Base-by-base conservation (phyloP, 2,797 vertebrate species). In the Thamnophis elegans region DNA sequence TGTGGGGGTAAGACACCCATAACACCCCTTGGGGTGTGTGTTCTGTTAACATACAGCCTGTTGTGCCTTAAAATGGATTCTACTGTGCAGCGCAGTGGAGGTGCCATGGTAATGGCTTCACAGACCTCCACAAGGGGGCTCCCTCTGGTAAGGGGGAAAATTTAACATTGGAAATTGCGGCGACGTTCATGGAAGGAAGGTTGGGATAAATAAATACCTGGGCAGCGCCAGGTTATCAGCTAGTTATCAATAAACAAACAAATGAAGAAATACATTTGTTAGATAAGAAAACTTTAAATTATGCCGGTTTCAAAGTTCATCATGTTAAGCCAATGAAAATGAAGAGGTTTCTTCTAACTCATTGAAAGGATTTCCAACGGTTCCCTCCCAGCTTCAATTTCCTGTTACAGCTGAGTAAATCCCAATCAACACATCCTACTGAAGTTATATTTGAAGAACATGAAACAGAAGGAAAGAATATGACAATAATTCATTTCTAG, bases 381-480 rank as follows among this genome's bases (percentile, higher is more conserved):
- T 62, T 54, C 42, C 26, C 1, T 58, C 90, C 88, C 47, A 58
- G 47, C 32, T 92, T 93, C 85, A 91, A 2, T 42, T 18, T 12
- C 18, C 51, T 82, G 22, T 89, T 92, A 36, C 1, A 36, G 28
- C 58, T 92, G 93, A 12, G 89, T 93, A 94, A 93, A 90, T 28
- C 90, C 42, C 56, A 90, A 93, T 53, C 51, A 28, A 25, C 28
- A 78, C 89, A 89, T 93, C 25, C 88, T 54, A 87, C 51, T 32
- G 26, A 36, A 73, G 32, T 1, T 36, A 73, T 73, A 16, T 73
- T 73, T 73, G 68, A 73, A 73, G 32, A 73, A 22, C 89, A 92
- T 68, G 12, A 91, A 55, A 94, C 90, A 12, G 26, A 28, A 89
- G 6, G 51, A 87, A 93, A 86, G 56, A 60, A 28, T 14, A 25